Conservation (phyloP, 2,888 invertebrate genomes). For the Limnephilus rhombicus region DNA sequence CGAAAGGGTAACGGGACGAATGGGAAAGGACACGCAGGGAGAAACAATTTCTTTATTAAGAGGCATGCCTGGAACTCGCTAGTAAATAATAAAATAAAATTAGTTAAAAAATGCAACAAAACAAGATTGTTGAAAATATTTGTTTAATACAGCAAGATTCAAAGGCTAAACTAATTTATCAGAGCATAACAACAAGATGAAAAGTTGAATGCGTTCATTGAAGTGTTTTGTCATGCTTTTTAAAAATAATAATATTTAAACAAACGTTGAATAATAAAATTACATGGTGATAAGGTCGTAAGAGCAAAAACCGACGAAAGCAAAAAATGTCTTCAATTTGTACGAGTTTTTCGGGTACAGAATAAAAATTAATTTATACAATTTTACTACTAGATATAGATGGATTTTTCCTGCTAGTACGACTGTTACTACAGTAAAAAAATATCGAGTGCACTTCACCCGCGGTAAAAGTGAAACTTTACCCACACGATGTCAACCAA, state of each 20-base stretch:
- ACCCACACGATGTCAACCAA: no score
- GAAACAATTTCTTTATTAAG: no score
- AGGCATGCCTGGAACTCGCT: no score
- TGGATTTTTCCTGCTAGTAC: no score
- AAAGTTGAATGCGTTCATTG: background rate
- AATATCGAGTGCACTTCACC: no score
- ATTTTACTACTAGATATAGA: no score
- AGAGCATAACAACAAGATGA: background rate
- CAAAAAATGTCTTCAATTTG: background rate
- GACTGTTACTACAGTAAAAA: no score
- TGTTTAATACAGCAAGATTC: background rate
- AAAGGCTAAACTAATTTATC: background rate
- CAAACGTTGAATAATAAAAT: background rate
- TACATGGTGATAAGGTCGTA: background rate
- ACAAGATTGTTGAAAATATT: background rate
- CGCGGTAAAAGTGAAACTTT: no score
- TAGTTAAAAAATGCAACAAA: background rate
- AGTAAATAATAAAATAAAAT: no score
- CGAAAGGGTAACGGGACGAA: no score
- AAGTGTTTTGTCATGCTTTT: background rate
- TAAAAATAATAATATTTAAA: background rate
- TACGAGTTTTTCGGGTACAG: background rate
- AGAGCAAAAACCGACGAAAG: background rate
- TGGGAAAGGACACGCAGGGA: no score
- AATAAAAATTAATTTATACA: no score